Conservation (phyloP, 2,888 invertebrate species). For the Andrena haemorrhoa region DNA sequence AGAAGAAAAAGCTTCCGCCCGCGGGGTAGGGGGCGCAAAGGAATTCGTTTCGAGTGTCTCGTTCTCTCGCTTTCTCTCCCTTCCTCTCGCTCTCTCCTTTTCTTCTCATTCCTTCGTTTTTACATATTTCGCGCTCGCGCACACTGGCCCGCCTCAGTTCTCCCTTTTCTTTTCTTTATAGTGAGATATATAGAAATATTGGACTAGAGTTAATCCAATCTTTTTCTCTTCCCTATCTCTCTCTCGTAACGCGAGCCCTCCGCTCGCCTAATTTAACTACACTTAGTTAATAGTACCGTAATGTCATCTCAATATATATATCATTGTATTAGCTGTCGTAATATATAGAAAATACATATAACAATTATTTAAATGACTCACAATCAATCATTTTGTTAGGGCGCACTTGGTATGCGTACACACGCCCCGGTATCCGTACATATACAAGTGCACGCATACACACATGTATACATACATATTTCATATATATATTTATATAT, state of each 20-base stretch:
- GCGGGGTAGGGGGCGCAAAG: neutral
- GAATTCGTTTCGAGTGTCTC: constrained; percentile 61
- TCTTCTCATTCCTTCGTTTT: constrained; percentile 36
- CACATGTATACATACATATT: constrained; percentile 41
- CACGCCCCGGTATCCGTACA: constrained; percentile 10
- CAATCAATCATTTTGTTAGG: constrained; percentile 79
- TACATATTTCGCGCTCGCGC: constrained; percentile 54
- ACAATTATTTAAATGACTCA: constrained; percentile 84
- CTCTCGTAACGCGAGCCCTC: constrained; percentile 58
- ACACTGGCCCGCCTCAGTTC: constrained; percentile 49
- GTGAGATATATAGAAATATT: constrained; percentile 77
- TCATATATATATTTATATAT: constrained; percentile 47
- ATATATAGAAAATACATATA: constrained; percentile 84
- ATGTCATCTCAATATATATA: constrained; percentile 80
- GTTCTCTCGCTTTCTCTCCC: constrained; percentile 38
- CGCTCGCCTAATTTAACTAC: constrained; percentile 80
- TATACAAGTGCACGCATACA: constrained; percentile 33
- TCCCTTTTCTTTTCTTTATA: constrained; percentile 18
- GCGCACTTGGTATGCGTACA: constrained; percentile 39
- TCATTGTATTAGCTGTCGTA: constrained; percentile 80
- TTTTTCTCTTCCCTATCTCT: constrained; percentile 45
- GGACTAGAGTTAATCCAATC: constrained; percentile 76
- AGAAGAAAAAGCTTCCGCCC: constrained; percentile 7
- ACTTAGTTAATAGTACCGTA: constrained; percentile 83
- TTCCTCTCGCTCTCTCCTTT: constrained; percentile 22